Conservation (phyloP, 2,888 invertebrate species). For the Macrophya alboannulata region DNA sequence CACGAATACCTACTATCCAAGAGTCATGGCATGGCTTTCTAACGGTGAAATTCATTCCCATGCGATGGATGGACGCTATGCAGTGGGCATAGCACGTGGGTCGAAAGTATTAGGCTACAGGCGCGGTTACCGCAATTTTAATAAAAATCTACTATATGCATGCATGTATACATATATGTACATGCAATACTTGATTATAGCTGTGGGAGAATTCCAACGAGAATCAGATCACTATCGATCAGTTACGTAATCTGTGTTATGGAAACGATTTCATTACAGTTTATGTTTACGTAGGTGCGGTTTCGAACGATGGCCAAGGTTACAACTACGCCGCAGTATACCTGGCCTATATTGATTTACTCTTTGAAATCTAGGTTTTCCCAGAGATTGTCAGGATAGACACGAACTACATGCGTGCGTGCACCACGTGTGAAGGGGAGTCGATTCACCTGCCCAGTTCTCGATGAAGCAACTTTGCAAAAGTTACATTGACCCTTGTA, state of each 20-base stretch:
- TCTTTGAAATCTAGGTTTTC: slow-evolving; percentile 9
- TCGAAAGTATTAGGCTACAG: slow-evolving; percentile 7
- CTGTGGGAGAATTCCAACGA: not conserved
- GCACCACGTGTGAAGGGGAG: not conserved
- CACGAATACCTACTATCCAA: not conserved
- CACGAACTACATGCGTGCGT: slow-evolving; percentile 18
- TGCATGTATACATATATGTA: no score
- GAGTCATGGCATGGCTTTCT: slow-evolving; percentile 11
- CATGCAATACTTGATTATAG: not conserved
- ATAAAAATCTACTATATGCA: not conserved
- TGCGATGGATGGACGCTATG: not conserved
- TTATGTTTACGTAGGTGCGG: not conserved
- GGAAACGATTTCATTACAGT: not conserved
- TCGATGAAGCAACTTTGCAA: not conserved
- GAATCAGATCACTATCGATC: not conserved
- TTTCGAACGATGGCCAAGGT: slow-evolving; percentile 44
- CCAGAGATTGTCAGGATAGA: slow-evolving; percentile 2
- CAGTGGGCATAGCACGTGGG: slow-evolving; percentile 17
- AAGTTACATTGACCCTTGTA: not conserved
- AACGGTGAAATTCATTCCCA: slow-evolving; percentile 46
- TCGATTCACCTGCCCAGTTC: slow-evolving; percentile 30
- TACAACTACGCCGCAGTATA: slow-evolving; percentile 19
- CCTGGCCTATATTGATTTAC: slow-evolving; percentile 35
- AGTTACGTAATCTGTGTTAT: not conserved
- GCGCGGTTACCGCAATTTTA: not conserved